Conservation (phyloP, 1,140 invertebrate species). For the Drosophila gunungcola region DNA sequence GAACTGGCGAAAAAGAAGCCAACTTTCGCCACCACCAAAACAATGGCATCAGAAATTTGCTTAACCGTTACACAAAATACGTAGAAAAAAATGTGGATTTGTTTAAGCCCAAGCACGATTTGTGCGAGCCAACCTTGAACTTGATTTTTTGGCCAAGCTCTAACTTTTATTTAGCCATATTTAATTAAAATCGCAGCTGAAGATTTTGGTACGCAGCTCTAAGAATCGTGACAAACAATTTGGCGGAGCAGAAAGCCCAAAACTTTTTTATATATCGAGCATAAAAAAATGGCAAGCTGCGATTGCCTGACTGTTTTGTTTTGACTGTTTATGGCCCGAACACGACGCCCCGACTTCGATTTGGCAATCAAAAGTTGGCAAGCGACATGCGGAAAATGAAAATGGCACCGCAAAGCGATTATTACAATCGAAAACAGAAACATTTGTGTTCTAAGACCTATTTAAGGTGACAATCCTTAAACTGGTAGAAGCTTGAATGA, state of each 20-base stretch:
- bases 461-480: constrained; percentile 31
- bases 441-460: constrained; percentile 15
- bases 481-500: constrained; percentile 26
- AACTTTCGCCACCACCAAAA: constrained; percentile 29
- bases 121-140: constrained; percentile 58
- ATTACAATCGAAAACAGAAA: constrained; percentile 34
- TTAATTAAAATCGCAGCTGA: constrained; percentile 48
- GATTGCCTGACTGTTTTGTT: constrained; percentile 35
- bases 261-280: constrained; percentile 16
- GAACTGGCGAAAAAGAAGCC: constrained; percentile 18
- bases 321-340: constrained; percentile 55
- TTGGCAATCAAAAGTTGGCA: constrained; percentile 50
- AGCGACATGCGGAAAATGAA: constrained; percentile 41
- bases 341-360: constrained; percentile 48
- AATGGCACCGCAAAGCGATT: constrained; percentile 42
- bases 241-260: constrained; percentile 33
- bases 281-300: constrained; percentile 17
- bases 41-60: constrained; percentile 35
- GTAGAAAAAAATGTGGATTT: neutral
- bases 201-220: constrained; percentile 60
- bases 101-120: constrained; percentile 15
- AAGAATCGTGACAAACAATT: constrained; percentile 74
- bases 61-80: constrained; percentile 18
- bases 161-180: constrained; percentile 30
- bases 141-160: constrained; percentile 42